These are phyloP conservation scores for Oscheius sp. DNA, from an alignment of 2,888 invertebrate species.

Conservation along the genomic window DNA sequence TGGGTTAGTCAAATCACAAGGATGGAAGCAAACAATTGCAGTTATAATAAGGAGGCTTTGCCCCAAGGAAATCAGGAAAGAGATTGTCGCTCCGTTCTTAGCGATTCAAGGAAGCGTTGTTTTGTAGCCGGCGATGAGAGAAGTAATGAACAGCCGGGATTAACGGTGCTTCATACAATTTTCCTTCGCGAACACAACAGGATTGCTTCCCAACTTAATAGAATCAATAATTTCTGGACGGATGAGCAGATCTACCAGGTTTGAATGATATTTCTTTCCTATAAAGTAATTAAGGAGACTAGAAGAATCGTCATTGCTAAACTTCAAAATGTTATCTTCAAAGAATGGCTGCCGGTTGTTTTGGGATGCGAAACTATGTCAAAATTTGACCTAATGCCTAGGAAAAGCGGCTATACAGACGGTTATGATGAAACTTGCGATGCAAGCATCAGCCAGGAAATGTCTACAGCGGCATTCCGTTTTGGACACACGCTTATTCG, in stretches of 20 bases:
- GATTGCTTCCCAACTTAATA: constrained; percentile 61
- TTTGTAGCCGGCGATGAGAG: constrained; percentile 66
- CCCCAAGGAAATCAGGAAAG: constrained; percentile 69
- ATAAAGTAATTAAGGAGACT: constrained; percentile 66
- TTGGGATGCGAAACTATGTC: constrained; percentile 84
- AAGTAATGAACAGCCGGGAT: constrained; percentile 67
- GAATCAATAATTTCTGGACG: constrained; percentile 70
- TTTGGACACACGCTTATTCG: constrained; percentile 81
- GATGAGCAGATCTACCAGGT: constrained; percentile 71
- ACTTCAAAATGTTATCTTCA: constrained; percentile 75
- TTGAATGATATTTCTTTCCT: too few relatives aligned
- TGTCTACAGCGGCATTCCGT: constrained; percentile 79
- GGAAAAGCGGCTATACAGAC: constrained; percentile 73
- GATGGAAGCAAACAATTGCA: constrained; percentile 8
- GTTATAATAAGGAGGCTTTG: constrained; percentile 68
- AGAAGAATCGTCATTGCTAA: constrained; percentile 72
- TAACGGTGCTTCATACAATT: constrained; percentile 68
- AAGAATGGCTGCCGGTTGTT: constrained; percentile 79
- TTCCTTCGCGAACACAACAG: constrained; percentile 69
- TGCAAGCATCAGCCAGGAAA: constrained; percentile 83
- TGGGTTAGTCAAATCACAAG: constrained; percentile 41
- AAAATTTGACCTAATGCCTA: constrained; percentile 84
- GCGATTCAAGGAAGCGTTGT: constrained; percentile 33
- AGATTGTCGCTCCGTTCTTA: constrained; percentile 59
- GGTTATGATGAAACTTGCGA: constrained; percentile 79